These are phyloP conservation scores for Clarias laeviceps DNA, from an alignment of 2,797 vertebrate genomes.

Conservation along the genomic window DNA sequence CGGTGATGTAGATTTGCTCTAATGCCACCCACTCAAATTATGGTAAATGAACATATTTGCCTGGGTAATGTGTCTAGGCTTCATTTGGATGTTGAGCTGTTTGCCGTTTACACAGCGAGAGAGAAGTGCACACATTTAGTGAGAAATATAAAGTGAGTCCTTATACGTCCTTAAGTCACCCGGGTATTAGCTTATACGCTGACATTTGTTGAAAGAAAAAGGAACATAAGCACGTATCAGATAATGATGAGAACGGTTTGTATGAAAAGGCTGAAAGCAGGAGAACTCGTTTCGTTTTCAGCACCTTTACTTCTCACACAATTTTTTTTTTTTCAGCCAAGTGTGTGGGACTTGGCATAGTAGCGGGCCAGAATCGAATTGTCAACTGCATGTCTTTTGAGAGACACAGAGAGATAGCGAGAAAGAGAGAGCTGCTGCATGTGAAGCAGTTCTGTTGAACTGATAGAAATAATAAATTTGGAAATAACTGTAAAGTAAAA, in stretches of 20 bases:
- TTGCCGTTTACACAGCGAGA: constrained; percentile 38
- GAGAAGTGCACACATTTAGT: constrained; percentile 7
- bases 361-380: constrained; percentile 18
- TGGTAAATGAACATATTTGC: constrained; percentile 60
- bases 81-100: constrained; percentile 43
- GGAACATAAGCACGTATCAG: constrained; percentile 9
- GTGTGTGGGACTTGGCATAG: constrained; percentile 48
- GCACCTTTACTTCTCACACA: constrained; percentile 38
- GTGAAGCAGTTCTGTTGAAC: background rate
- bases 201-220: constrained; percentile 32
- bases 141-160: constrained; percentile 40
- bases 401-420: constrained; percentile 9
- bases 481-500: background rate
- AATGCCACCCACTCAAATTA: constrained; percentile 61
- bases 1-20: constrained; percentile 45
- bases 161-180: constrained; percentile 22
- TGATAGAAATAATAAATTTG: background rate
- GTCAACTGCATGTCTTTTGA: background rate
- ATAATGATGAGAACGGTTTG: constrained; percentile 29
- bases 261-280: constrained; percentile 32
- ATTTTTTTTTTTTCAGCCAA: constrained; percentile 40
- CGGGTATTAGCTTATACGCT: background rate
- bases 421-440: background rate
- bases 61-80: constrained; percentile 54
- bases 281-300: constrained; percentile 20